Evolutionary conservation across 2,888 invertebrate genomes (phyloP).

Genomic region (Ophion obscuratus): DNA sequence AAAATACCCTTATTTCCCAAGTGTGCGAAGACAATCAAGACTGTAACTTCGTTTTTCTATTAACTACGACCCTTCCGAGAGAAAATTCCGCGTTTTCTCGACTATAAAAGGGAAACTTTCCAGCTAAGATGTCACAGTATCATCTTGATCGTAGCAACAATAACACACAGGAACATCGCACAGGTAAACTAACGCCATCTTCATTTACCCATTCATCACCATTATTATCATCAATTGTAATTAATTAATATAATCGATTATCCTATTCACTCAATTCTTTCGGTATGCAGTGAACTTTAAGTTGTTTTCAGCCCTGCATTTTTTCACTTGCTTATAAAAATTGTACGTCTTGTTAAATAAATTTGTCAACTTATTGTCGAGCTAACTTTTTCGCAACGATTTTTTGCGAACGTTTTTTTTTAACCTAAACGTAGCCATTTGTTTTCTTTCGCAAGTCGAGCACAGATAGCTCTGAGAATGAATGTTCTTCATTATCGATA

Average conservation of each 20-base stretch:
- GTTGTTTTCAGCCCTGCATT: neutral
- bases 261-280: neutral
- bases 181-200: slow-evolving; percentile 35
- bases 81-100: slow-evolving; percentile 55
- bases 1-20: slow-evolving; percentile 72
- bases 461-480: slow-evolving; percentile 24
- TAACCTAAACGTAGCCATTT: neutral
- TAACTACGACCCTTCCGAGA: slow-evolving; percentile 40
- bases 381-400: neutral
- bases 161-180: slow-evolving; percentile 29
- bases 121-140: slow-evolving; percentile 62
- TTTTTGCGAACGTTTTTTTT: neutral
- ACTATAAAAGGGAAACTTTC: slow-evolving; percentile 75
- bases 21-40: slow-evolving; percentile 71
- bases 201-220: neutral
- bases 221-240: neutral
- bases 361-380: neutral
- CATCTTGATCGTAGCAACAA: slow-evolving; percentile 44
- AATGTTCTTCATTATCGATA: slow-evolving; percentile 60
- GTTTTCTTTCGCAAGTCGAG: neutral
- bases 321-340: neutral
- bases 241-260: neutral
- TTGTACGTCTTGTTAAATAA: neutral
- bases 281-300: neutral
- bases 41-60: slow-evolving; percentile 70